These are phyloP conservation scores for Microcebus tavaratra DNA, from an alignment of 2,113 vertebrate species.

Conservation along the genomic window DNA sequence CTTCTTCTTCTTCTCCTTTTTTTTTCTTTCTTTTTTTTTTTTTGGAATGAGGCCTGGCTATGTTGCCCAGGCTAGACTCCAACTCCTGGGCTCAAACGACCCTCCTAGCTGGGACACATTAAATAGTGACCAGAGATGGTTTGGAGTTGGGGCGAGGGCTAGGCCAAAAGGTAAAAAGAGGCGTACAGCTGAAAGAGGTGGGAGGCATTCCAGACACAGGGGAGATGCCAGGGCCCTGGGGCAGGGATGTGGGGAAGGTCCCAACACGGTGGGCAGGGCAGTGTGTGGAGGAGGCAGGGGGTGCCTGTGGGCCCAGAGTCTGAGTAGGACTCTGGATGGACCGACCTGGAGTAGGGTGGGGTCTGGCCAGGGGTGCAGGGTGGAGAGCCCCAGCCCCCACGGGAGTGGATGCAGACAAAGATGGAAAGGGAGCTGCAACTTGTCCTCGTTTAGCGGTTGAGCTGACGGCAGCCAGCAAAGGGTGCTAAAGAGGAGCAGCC, in stretches of 20 bases:
- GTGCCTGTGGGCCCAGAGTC: background rate
- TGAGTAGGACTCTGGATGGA: background rate
- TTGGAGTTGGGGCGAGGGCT: too few relatives aligned
- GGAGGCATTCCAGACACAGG: background rate
- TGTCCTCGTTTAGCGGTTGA: too few relatives aligned
- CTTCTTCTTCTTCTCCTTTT: too few relatives aligned
- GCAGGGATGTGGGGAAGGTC: background rate
- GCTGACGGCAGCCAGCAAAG: background rate
- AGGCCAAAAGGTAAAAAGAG: too few relatives aligned
- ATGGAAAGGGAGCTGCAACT: background rate
- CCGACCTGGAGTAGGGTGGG: background rate
- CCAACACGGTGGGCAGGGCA: background rate
- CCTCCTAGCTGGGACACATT: too few relatives aligned
- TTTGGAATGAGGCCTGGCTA: too few relatives aligned
- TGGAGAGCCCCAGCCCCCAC: background rate
- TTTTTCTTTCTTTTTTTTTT: too few relatives aligned
- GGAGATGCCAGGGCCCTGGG: background rate
- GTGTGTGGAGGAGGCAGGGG: background rate
- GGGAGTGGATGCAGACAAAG: background rate
- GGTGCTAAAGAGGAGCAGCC: background rate
- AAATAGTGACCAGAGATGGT: too few relatives aligned
- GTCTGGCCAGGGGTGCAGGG: too few relatives aligned
- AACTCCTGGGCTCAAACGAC: too few relatives aligned
- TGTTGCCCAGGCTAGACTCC: too few relatives aligned
- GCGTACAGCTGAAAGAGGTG: background rate